Conservation (phyloP, 2,888 invertebrate species). For the Andrena camellia region DNA sequence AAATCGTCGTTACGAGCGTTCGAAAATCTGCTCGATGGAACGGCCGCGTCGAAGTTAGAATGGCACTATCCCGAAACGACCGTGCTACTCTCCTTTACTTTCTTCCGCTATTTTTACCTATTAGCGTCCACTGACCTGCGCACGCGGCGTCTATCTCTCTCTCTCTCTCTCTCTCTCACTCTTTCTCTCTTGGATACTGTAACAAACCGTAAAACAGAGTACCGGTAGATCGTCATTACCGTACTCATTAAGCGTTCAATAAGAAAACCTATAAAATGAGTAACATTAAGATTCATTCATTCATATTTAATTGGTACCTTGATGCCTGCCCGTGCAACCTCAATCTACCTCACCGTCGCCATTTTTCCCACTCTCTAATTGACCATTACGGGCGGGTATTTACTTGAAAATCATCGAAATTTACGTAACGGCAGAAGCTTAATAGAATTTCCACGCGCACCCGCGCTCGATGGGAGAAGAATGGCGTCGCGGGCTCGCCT, state of each 20-base stretch:
- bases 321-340: background rate
- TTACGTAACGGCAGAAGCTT: conserved; percentile 3
- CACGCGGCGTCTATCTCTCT: conserved; percentile 1
- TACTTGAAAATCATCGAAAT: background rate
- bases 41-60: conserved; percentile 1
- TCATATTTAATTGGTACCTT: conserved; percentile 3
- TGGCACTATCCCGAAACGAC: conserved; percentile 17
- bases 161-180: background rate
- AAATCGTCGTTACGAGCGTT: background rate
- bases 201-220: conserved; percentile 32
- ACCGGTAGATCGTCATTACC: conserved; percentile 36
- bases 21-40: conserved; percentile 3
- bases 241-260: conserved; percentile 28
- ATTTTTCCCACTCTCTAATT: background rate
- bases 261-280: conserved; percentile 5
- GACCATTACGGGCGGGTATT: background rate
- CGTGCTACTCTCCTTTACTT: conserved; percentile 37
- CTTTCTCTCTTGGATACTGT: conserved; percentile 3
- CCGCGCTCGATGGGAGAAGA: background rate
- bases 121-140: conserved; percentile 58
- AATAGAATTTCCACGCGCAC: background rate
- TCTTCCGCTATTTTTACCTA: conserved; percentile 65
- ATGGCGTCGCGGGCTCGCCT: background rate
- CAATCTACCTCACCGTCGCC: background rate
- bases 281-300: conserved; percentile 1